Percentiles rank a stretch among this genome's conserved stretches.
Conservation (phyloP, 2,113 vertebrate genomes). For the Tyrannus savana region DNA sequence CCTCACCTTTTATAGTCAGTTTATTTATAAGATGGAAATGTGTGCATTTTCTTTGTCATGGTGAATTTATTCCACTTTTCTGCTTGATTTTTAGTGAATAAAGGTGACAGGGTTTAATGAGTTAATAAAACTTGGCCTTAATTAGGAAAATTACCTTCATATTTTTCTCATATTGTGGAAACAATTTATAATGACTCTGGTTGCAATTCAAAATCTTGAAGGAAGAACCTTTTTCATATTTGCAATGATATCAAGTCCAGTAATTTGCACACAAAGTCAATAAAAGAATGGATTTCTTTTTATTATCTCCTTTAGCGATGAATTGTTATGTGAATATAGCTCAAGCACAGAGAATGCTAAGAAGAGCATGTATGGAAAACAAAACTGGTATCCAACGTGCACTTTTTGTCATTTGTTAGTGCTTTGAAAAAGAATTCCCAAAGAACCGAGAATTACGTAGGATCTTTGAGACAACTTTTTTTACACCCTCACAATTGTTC, state of each 20-base stretch:
- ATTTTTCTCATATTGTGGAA: conserved; percentile 58
- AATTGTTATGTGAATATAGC: neutral
- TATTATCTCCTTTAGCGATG: neutral
- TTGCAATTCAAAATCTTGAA: conserved; percentile 6
- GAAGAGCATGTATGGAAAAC: neutral
- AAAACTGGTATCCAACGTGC: neutral
- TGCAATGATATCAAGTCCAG: neutral
- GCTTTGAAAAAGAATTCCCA: neutral
- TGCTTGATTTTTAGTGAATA: conserved; percentile 41
- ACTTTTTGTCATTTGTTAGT: neutral
- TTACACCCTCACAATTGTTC: neutral
- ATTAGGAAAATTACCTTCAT: conserved; percentile 60
- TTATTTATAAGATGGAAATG: conserved; percentile 19
- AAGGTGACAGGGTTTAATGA: conserved; percentile 49
- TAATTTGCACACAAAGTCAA: neutral
- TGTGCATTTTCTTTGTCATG: neutral
- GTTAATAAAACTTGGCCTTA: conserved; percentile 41
- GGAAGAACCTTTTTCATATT: neutral
- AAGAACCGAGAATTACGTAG: neutral
- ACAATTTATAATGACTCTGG: conserved; percentile 6
- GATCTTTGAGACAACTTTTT: conserved; percentile 3
- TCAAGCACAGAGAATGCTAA: neutral
- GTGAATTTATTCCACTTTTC: conserved; percentile 41
- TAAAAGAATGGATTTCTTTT: neutral
- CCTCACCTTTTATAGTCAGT: neutral